Conservation (phyloP, 2,797 vertebrate genomes). For the Typhlichthys eigenmanni region DNA sequence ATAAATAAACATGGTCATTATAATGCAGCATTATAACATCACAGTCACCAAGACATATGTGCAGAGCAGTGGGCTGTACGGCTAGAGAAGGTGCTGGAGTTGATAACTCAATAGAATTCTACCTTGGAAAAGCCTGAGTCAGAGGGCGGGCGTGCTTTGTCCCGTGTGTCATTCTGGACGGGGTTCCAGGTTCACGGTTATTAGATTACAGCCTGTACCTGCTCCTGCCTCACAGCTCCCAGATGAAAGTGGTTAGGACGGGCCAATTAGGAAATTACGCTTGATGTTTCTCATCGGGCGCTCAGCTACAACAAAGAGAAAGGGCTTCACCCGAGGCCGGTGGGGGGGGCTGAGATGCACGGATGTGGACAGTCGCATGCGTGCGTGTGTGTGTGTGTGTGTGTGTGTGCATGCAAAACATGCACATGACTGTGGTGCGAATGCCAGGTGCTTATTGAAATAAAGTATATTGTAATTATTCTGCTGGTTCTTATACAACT, state of each 20-base stretch:
- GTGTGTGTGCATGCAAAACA: constrained; percentile 13
- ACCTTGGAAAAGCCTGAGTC: constrained; percentile 60
- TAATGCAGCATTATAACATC: background rate
- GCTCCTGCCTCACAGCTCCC: constrained; percentile 58
- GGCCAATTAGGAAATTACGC: constrained; percentile 72
- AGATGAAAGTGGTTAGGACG: constrained; percentile 78
- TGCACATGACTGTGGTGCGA: constrained; percentile 30
- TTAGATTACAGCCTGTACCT: constrained; percentile 75
- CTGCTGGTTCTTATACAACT: constrained; percentile 28
- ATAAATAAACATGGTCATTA: too few species aligned
- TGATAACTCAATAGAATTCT: constrained; percentile 44
- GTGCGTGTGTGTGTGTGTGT: constrained; percentile 35
- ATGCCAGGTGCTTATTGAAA: constrained; percentile 36
- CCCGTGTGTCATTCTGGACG: constrained; percentile 44
- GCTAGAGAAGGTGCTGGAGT: constrained; percentile 9
- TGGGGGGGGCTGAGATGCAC: constrained; percentile 17
- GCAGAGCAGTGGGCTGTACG: background rate
- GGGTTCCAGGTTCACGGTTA: constrained; percentile 51
- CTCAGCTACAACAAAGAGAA: constrained; percentile 71
- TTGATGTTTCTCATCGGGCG: constrained; percentile 78
- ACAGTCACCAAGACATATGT: background rate
- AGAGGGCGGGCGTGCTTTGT: constrained; percentile 43
- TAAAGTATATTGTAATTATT: constrained; percentile 48
- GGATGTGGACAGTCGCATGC: constrained; percentile 23
- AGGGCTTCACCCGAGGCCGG: constrained; percentile 51